Evolutionary conservation across 2,113 vertebrate genomes (phyloP).

Genomic region (Cephalopholis sonnerati): DNA sequence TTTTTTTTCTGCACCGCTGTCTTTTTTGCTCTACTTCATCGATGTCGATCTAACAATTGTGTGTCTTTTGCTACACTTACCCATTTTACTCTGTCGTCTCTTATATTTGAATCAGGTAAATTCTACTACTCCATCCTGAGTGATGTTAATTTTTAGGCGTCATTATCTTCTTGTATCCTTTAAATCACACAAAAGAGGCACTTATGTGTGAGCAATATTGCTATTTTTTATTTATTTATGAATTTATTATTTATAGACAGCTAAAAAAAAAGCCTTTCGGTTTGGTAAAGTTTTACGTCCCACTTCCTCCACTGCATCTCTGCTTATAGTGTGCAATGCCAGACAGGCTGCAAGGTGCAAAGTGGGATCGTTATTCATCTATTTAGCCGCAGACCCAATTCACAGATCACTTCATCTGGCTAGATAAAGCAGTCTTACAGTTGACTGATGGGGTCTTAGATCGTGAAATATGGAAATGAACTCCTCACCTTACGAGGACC

Average conservation of each 20-base stretch:
- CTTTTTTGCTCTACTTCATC: conserved; percentile 10
- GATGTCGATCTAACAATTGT: background rate
- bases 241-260: too few relatives aligned
- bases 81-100: background rate
- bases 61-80: background rate
- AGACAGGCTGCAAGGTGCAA: conserved; percentile 1
- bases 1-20: conserved; percentile 8
- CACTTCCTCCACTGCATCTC: background rate
- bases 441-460: conserved; percentile 90
- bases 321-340: background rate
- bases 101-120: background rate
- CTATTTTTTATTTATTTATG: too few relatives aligned
- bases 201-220: too few relatives aligned
- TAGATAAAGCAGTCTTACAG: conserved; percentile 86
- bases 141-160: background rate
- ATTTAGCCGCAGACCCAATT: conserved; percentile 68
- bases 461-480: conserved; percentile 96
- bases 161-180: background rate
- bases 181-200: background rate
- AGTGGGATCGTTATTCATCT: conserved; percentile 36
- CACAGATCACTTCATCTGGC: conserved; percentile 91
- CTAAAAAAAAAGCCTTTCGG: too few relatives aligned
- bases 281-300: background rate
- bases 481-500: conserved; percentile 90
- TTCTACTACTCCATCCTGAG: background rate